Conservation (phyloP, 2,888 invertebrate genomes). For the Malacosoma neustria region DNA sequence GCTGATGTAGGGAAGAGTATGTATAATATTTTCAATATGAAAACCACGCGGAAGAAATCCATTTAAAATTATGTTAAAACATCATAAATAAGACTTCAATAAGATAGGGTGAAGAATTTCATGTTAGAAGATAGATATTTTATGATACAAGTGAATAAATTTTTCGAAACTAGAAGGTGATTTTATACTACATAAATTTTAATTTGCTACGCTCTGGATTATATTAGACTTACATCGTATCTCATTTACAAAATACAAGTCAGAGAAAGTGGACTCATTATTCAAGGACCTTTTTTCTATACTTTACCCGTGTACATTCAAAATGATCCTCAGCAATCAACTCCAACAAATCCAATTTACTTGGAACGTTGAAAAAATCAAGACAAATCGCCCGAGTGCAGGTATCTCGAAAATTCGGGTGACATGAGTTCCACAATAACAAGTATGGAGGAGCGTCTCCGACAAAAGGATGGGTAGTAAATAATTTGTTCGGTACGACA, state of each 20-base stretch:
- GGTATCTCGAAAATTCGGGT: slow-evolving; percentile 20
- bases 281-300: background rate
- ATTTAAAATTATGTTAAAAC: too few relatives aligned
- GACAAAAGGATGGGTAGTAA: slow-evolving; percentile 62
- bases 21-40: too few relatives aligned
- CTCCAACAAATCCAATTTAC: slow-evolving; percentile 21
- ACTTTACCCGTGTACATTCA: background rate
- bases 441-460: slow-evolving; percentile 41
- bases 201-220: too few relatives aligned
- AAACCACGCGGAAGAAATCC: too few relatives aligned
- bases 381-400: slow-evolving; percentile 20
- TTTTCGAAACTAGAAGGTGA: too few relatives aligned
- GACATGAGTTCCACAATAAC: slow-evolving; percentile 27
- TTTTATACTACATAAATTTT: too few relatives aligned
- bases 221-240: background rate
- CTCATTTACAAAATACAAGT: background rate
- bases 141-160: too few relatives aligned
- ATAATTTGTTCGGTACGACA: slow-evolving; percentile 66
- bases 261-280: background rate
- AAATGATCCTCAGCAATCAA: slow-evolving; percentile 2
- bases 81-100: too few relatives aligned
- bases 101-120: too few relatives aligned
- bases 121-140: too few relatives aligned
- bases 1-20: too few relatives aligned
- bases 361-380: slow-evolving; percentile 18